Percentiles rank a stretch among this genome's conserved stretches.
phyloP scores from a whole-genome alignment of 2,888 invertebrate species.

The Nemapogon koenigi region DNA sequence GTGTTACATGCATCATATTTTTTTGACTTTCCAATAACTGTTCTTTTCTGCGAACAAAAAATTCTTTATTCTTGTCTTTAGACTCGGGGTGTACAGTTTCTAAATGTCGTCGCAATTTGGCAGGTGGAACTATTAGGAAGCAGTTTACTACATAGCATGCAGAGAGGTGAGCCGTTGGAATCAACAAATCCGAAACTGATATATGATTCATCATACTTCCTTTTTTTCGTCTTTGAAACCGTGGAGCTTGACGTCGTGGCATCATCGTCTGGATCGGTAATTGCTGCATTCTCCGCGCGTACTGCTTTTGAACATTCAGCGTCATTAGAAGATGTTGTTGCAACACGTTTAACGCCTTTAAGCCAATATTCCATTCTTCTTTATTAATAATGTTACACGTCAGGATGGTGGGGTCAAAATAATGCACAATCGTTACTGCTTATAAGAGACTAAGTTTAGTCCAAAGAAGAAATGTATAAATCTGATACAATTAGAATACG shows the following conservation, averaged over 20 bases:
- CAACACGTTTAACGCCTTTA: constrained; percentile 14
- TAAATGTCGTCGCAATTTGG: constrained; percentile 20
- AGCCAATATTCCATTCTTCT: constrained; percentile 20
- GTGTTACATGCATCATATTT: constrained; percentile 20
- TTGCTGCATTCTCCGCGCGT: constrained; percentile 17
- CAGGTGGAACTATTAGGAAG: constrained; percentile 21
- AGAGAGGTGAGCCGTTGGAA: constrained; percentile 20
- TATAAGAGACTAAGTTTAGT: constrained; percentile 11
- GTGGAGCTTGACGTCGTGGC: constrained; percentile 19
- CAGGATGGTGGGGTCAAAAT: constrained; percentile 17
- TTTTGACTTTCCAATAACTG: constrained; percentile 19
- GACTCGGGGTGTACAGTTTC: constrained; percentile 20
- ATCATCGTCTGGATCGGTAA: constrained; percentile 17
- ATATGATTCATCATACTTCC: constrained; percentile 19
- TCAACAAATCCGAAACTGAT: constrained; percentile 22
- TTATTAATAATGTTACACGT: constrained; percentile 17
- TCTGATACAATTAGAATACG: constrained; percentile 14
- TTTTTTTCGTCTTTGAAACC: constrained; percentile 19
- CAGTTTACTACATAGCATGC: constrained; percentile 14
- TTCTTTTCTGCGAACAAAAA: constrained; percentile 18
- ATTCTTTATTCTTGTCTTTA: constrained; percentile 20
- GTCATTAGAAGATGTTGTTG: constrained; percentile 18
- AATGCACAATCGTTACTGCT: constrained; percentile 16
- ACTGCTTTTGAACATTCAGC: constrained; percentile 18
- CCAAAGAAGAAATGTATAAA: constrained; percentile 13